A percentile compares a stretch with the other conserved stretches of the same genome.
These are phyloP conservation scores for Apodemia zela DNA, from an alignment of 2,888 invertebrate species.

Conservation along the genomic window DNA sequence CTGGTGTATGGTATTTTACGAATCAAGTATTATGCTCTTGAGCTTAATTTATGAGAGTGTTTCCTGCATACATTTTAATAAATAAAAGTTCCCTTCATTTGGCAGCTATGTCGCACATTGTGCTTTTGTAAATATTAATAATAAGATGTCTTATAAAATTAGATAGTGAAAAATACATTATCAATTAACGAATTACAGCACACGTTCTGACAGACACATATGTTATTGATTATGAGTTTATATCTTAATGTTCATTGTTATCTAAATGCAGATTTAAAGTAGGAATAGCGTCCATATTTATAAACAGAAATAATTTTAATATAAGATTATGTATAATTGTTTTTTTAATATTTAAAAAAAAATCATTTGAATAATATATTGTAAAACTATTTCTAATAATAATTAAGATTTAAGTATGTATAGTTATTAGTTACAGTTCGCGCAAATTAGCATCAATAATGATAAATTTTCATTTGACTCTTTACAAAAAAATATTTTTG, in stretches of 20 bases:
- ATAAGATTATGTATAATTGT: conserved; percentile 8
- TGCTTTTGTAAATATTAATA: conserved; percentile 58
- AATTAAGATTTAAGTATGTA: conserved; percentile 10
- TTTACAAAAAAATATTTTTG: conserved; percentile 19
- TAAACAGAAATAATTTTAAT: background rate
- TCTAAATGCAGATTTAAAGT: background rate
- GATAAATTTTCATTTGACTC: background rate
- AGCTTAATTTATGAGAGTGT: conserved; percentile 25
- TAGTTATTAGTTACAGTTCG: background rate
- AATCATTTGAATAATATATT: conserved; percentile 9
- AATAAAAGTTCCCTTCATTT: conserved; percentile 59
- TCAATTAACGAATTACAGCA: conserved; percentile 20
- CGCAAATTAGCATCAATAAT: conserved; percentile 1
- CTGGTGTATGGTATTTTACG: background rate
- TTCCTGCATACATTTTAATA: conserved; percentile 29
- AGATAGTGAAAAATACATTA: conserved; percentile 52
- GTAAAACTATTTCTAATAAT: conserved; percentile 1
- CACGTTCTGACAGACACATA: conserved; percentile 10
- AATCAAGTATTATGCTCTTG: background rate
- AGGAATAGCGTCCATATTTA: conserved; percentile 7
- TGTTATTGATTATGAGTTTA: background rate
- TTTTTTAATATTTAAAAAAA: background rate
- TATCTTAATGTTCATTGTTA: background rate
- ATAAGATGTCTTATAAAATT: conserved; percentile 61
- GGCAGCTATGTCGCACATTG: conserved; percentile 69